Conservation (phyloP, 2,888 invertebrate genomes). For the Ptychoptera albimana region DNA sequence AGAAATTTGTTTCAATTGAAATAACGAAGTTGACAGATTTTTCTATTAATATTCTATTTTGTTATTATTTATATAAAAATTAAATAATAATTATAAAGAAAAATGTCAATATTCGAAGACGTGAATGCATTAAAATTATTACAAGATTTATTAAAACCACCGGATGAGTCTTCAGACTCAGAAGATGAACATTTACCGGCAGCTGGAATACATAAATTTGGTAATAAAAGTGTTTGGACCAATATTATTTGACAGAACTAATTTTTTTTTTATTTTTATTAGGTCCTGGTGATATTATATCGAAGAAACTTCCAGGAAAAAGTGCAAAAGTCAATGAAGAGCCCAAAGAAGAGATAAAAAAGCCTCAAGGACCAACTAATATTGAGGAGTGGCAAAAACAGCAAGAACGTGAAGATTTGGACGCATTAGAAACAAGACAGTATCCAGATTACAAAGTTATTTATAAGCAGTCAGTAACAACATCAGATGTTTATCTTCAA, state of each 20-base stretch:
- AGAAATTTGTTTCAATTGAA: no score
- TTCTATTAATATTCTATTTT: neutral
- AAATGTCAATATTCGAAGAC: constrained; percentile 25
- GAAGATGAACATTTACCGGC: constrained; percentile 13
- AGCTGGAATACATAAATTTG: constrained; percentile 11
- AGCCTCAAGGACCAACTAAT: constrained; percentile 11
- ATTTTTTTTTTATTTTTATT: neutral
- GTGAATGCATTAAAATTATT: constrained; percentile 20
- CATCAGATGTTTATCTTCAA: constrained; percentile 75
- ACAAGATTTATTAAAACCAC: constrained; percentile 19
- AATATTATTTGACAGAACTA: neutral
- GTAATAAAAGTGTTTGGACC: constrained; percentile 8
- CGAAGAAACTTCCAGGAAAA: constrained; percentile 5
- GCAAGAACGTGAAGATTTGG: constrained; percentile 38
- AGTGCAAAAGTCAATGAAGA: constrained; percentile 14
- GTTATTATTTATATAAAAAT: neutral
- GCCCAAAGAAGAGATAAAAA: constrained; percentile 13
- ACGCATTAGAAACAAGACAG: constrained; percentile 41
- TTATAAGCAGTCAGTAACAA: constrained; percentile 70
- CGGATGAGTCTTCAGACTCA: constrained; percentile 18
- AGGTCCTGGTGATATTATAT: constrained; percentile 34
- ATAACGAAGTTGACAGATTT: no score
- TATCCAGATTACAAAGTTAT: constrained; percentile 61
- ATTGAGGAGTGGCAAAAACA: constrained; percentile 28
- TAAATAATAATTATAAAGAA: neutral